Percentiles rank a stretch among this genome's conserved stretches.
phyloP scores from a whole-genome alignment of 2,797 vertebrate genomes.

The Parambassis ranga region DNA sequence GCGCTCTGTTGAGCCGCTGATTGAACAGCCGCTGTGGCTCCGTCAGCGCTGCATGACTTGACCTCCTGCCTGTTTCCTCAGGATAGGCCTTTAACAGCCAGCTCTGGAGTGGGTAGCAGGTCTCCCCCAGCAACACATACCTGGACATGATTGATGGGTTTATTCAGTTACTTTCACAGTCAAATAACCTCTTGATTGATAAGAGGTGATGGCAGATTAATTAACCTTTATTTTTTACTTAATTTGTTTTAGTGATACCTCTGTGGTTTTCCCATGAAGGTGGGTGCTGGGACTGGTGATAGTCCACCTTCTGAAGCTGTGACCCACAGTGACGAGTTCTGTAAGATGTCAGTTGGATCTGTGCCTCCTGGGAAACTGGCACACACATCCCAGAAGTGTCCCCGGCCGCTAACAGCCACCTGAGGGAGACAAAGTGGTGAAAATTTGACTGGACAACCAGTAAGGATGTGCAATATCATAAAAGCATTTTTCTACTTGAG shows the following conservation, averaged over 20 bases:
- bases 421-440: slow-evolving; percentile 35
- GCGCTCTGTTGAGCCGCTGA: slow-evolving; percentile 51
- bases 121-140: slow-evolving; percentile 77
- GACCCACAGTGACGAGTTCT: slow-evolving; percentile 74
- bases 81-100: slow-evolving; percentile 79
- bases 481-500: slow-evolving; percentile 66
- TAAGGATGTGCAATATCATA: not conserved
- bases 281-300: slow-evolving; percentile 48
- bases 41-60: not conserved
- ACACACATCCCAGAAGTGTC: slow-evolving; percentile 84
- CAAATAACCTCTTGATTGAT: no score
- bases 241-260: not conserved
- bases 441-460: not conserved
- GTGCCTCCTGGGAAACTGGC: slow-evolving; percentile 81
- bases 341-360: slow-evolving; percentile 75
- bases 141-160: slow-evolving; percentile 38
- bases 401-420: slow-evolving; percentile 75
- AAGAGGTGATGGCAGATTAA: no score
- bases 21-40: slow-evolving; percentile 66
- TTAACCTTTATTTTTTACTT: no score
- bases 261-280: slow-evolving; percentile 72
- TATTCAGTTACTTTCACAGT: not conserved
- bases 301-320: slow-evolving; percentile 72
- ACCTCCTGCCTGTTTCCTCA: slow-evolving; percentile 25
- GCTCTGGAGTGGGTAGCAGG: slow-evolving; percentile 75